Evolutionary conservation across 2,113 vertebrate genomes (phyloP).

Genomic region (Sprattus sprattus): DNA sequence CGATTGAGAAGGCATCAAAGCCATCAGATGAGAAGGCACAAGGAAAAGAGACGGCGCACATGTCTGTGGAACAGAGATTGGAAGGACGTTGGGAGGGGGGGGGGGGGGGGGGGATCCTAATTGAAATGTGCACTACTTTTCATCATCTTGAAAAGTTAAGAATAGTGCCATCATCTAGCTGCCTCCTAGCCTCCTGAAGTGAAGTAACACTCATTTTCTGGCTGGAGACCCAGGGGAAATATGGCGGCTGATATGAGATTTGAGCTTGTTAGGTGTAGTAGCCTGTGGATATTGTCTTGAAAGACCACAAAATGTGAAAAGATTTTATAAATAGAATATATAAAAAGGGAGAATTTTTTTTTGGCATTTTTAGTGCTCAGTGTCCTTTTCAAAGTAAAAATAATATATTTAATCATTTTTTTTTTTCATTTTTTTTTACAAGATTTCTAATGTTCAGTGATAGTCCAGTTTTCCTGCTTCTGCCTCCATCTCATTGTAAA

Average conservation of each 20-base stretch:
- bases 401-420: not conserved
- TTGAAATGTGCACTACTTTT: slow-evolving; percentile 26
- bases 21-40: not conserved
- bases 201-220: slow-evolving; percentile 69
- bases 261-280: slow-evolving; percentile 64
- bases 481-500: not conserved
- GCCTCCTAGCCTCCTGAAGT: slow-evolving; percentile 56
- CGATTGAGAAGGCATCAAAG: slow-evolving; percentile 1
- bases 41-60: not conserved
- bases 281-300: slow-evolving; percentile 68
- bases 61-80: not conserved
- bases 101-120: not conserved
- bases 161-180: slow-evolving; percentile 54
- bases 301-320: slow-evolving; percentile 62
- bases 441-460: not conserved
- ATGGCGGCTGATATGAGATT: slow-evolving; percentile 70
- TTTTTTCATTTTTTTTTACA: too few relatives aligned
- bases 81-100: not conserved
- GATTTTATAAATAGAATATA: slow-evolving; percentile 51
- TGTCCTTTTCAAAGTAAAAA: not conserved
- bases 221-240: slow-evolving; percentile 69
- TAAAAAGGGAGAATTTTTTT: slow-evolving; percentile 1
- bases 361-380: not conserved
- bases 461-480: not conserved
- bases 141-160: slow-evolving; percentile 46